A percentile compares a stretch with the other conserved stretches of the same genome.
These are phyloP conservation scores for Pammene aurita DNA, from an alignment of 2,888 invertebrate species.

Conservation along the genomic window DNA sequence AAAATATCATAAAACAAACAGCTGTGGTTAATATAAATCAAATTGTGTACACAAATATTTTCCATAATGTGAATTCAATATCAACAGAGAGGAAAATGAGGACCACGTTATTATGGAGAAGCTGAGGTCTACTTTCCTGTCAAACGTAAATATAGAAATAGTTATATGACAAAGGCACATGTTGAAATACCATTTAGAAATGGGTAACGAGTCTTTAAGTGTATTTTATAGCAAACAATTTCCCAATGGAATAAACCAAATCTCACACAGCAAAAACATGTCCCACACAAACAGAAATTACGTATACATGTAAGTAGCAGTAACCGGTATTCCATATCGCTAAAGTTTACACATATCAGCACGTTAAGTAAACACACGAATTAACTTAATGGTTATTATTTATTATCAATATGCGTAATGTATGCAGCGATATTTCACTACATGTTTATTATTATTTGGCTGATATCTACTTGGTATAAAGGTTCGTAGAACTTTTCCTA, in stretches of 20 bases:
- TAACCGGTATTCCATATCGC: conserved; percentile 24
- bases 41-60: too few relatives aligned
- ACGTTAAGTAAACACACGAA: conserved; percentile 32
- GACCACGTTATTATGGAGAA: too few relatives aligned
- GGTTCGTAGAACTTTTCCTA: too few relatives aligned
- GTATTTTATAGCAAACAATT: background rate
- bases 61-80: too few relatives aligned
- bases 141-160: too few relatives aligned
- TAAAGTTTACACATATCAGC: conserved; percentile 30
- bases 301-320: background rate
- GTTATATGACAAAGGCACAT: too few relatives aligned
- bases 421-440: conserved; percentile 17
- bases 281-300: background rate
- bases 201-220: too few relatives aligned
- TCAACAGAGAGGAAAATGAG: too few relatives aligned
- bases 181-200: too few relatives aligned
- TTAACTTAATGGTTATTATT: conserved; percentile 36
- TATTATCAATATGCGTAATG: conserved; percentile 36
- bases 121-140: too few relatives aligned
- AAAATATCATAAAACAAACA: too few relatives aligned
- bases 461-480: background rate
- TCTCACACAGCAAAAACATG: background rate
- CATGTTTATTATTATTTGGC: conserved; percentile 9
- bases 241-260: background rate
- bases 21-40: too few relatives aligned